Evolutionary conservation across 53 echinoderm and acorn worm species (phyloP).

Genomic region (Holothuria leucospilota): DNA sequence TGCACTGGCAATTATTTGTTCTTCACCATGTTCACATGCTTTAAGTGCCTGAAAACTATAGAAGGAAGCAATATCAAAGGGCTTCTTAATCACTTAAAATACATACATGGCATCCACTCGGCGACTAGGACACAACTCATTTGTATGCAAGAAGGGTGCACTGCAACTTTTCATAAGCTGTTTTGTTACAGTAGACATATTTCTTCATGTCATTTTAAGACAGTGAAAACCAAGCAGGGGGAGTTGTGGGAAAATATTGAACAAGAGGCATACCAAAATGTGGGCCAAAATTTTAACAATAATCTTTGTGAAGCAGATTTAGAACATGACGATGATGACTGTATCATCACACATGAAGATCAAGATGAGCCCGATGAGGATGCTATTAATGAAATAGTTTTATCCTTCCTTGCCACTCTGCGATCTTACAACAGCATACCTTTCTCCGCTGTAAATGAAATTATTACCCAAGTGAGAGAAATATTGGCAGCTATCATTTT

Average conservation of each 20-base stretch:
- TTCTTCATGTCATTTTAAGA: slow-evolving; percentile 20
- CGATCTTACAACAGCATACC: too few relatives aligned
- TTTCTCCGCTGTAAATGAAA: too few relatives aligned
- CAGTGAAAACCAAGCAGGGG: not conserved
- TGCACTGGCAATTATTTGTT: not conserved
- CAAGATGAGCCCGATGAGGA: not conserved
- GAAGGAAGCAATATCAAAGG: not conserved
- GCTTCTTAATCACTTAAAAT: not conserved
- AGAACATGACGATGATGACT: not conserved
- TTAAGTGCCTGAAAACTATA: not conserved
- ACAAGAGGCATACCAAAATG: too few relatives aligned
- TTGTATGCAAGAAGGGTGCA: slow-evolving; percentile 4
- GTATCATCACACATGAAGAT: not conserved
- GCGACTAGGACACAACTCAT: slow-evolving; percentile 1
- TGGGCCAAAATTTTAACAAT: too few relatives aligned
- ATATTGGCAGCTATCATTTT: not conserved
- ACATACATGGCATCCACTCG: slow-evolving; percentile 18
- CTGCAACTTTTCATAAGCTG: slow-evolving; percentile 3
- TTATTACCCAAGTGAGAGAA: slow-evolving; percentile 7
- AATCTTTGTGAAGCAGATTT: too few relatives aligned
- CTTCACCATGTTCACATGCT: not conserved
- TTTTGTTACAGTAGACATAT: not conserved
- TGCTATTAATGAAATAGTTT: not conserved
- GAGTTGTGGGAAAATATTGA: too few relatives aligned
- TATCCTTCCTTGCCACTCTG: too few relatives aligned